These are phyloP conservation scores for Encarsia formosa DNA, from an alignment of 2,888 invertebrate genomes.

Conservation along the genomic window DNA sequence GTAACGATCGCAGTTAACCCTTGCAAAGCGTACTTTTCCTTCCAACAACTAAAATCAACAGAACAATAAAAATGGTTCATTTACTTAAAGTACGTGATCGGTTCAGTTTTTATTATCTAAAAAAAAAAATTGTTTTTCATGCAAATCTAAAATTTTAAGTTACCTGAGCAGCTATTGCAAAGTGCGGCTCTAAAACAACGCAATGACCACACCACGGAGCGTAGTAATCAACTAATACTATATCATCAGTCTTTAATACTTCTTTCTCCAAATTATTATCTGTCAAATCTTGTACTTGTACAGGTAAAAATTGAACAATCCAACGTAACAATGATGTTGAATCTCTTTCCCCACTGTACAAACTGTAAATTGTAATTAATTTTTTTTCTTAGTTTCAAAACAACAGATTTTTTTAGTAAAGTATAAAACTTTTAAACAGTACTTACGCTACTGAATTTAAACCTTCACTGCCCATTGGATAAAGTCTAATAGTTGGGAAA, in stretches of 20 bases:
- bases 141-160: conserved; percentile 15
- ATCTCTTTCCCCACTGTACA: conserved; percentile 62
- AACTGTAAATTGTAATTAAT: conserved; percentile 42
- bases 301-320: conserved; percentile 62
- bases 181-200: conserved; percentile 65
- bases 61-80: conserved; percentile 1
- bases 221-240: conserved; percentile 66
- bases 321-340: conserved; percentile 60
- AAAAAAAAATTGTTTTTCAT: neutral
- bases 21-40: conserved; percentile 56
- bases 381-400: conserved; percentile 3
- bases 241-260: conserved; percentile 52
- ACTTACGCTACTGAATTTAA: conserved; percentile 55
- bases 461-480: conserved; percentile 58
- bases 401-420: neutral
- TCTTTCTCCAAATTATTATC: conserved; percentile 51
- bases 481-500: conserved; percentile 68
- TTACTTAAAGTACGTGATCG: neutral
- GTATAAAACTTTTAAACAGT: conserved; percentile 21
- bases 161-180: conserved; percentile 63
- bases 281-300: conserved; percentile 53
- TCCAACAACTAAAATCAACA: conserved; percentile 32
- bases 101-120: no score
- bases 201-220: conserved; percentile 67
- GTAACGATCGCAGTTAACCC: conserved; percentile 63